Percentiles rank a stretch among this genome's conserved stretches.
These are phyloP conservation scores for Osmerus mordax DNA, from an alignment of 2,113 vertebrate species.

Conservation along the genomic window DNA sequence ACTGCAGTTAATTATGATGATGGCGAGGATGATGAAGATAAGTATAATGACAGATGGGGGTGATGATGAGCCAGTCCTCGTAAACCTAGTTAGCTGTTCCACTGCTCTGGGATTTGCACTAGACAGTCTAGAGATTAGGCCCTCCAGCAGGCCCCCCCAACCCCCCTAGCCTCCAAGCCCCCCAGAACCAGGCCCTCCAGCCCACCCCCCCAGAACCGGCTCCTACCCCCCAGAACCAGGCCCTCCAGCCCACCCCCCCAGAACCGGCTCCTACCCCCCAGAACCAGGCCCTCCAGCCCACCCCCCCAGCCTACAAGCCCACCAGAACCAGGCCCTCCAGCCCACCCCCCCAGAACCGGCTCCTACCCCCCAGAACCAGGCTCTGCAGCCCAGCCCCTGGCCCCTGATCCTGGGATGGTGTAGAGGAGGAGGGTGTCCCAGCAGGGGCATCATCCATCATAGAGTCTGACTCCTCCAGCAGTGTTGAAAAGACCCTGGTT, in stretches of 20 bases:
- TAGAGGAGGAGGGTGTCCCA: slow-evolving; percentile 45
- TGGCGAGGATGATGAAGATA: not conserved
- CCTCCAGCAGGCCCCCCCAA: not conserved
- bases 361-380: not conserved
- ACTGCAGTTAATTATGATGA: not conserved
- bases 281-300: not conserved
- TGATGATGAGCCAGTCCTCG: not conserved
- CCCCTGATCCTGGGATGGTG: slow-evolving; percentile 43
- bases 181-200: not conserved
- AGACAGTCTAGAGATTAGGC: slow-evolving; percentile 14
- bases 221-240: not conserved
- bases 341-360: not conserved
- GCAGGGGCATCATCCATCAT: slow-evolving; percentile 66
- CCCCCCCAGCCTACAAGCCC: too few species aligned
- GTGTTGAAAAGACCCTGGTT: slow-evolving; percentile 65
- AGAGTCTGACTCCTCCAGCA: slow-evolving; percentile 54
- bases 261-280: not conserved
- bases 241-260: slow-evolving; percentile 8
- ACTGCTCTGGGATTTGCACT: too few species aligned
- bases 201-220: too few species aligned
- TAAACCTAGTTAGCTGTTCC: too few species aligned
- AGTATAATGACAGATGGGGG: not conserved
- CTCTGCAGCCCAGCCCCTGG: slow-evolving; percentile 7
- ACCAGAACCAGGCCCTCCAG: not conserved
- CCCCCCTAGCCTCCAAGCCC: too few species aligned